Base-by-base conservation (phyloP, 2,888 invertebrate species). In the Aspidiotus rigidus region DNA sequence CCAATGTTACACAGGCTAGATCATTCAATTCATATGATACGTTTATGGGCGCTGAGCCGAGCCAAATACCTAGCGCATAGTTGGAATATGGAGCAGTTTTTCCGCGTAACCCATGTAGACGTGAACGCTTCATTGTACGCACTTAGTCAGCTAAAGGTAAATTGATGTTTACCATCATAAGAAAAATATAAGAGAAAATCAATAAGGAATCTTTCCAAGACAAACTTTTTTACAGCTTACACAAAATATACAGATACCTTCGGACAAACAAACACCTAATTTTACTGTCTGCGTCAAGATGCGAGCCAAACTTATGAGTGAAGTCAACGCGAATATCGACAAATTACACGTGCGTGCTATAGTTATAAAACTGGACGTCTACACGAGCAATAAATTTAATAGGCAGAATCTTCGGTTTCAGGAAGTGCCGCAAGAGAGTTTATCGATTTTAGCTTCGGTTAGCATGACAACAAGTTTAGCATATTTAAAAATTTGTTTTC, bases 401-500 rank as follows among this genome's bases (percentile, higher is more conserved):
- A 28, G 28, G 28, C 28, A 28, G 28, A 5, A 28, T 28, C 5
- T 28, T 28, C 28, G 28, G 59, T 79, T 79, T n/a, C 74, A 91
- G 90, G 84, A 85, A 73, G 84, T 88, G 44, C 83, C 85, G 17
- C 83, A 83, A 39, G 86, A 88, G 77, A 88, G 90, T 77, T 84
- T 86, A 54, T 81, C 82, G 17, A 86, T 87, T 39, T 78, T 92
- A 72, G 86, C 90, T 7, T 82, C 84, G 10, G 87, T 90, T 15
- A 90, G 90, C 74, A 84, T 86, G 17, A 87, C 88, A 0, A 83
- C 86, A 2, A 87, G 89, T 76, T 79, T 92, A 72, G 91, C 91
- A 44, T 89, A 89, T 76, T 81, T 92, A 70, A 87, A 88, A 63
- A 87, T 91, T 82, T 86, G 88, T 75, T 91, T 91, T 79, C 93